These are phyloP conservation scores for Callimorpha dominula DNA, from an alignment of 2,888 invertebrate species.

Conservation along the genomic window DNA sequence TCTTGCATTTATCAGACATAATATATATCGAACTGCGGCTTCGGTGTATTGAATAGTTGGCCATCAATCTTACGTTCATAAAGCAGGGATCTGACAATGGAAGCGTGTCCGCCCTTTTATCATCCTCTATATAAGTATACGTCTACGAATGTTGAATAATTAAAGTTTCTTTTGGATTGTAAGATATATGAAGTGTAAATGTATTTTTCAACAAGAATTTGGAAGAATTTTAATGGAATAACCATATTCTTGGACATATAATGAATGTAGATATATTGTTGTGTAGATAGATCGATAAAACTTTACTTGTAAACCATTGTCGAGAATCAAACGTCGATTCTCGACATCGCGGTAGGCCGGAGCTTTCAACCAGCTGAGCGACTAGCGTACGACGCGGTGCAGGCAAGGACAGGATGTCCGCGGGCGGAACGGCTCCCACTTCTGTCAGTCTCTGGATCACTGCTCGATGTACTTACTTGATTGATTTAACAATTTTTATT, in stretches of 20 bases:
- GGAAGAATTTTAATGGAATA: too few species aligned
- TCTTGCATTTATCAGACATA: conserved; percentile 7
- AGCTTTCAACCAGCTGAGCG: too few species aligned
- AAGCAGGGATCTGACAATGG: conserved; percentile 18
- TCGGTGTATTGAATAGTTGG: conserved; percentile 29
- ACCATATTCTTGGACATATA: not conserved
- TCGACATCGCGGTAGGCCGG: too few species aligned
- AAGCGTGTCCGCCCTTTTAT: conserved; percentile 8
- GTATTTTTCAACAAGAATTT: not conserved
- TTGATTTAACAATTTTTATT: too few species aligned
- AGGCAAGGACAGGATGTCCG: too few species aligned
- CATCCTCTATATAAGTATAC: conserved; percentile 6
- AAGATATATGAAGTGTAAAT: not conserved
- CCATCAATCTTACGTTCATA: conserved; percentile 21
- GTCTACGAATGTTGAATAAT: conserved; percentile 3
- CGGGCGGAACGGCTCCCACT: too few species aligned
- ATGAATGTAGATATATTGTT: not conserved
- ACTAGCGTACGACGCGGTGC: too few species aligned
- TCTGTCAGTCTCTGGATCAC: too few species aligned
- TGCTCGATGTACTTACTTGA: too few species aligned
- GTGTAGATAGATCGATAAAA: too few species aligned
- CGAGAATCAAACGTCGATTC: too few species aligned
- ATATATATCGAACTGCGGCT: conserved; percentile 13
- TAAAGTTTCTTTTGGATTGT: conserved; percentile 11
- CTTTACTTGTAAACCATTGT: too few species aligned